Evolutionary conservation across 2,797 vertebrate genomes (phyloP).

Genomic region (Pristis pectinata): DNA sequence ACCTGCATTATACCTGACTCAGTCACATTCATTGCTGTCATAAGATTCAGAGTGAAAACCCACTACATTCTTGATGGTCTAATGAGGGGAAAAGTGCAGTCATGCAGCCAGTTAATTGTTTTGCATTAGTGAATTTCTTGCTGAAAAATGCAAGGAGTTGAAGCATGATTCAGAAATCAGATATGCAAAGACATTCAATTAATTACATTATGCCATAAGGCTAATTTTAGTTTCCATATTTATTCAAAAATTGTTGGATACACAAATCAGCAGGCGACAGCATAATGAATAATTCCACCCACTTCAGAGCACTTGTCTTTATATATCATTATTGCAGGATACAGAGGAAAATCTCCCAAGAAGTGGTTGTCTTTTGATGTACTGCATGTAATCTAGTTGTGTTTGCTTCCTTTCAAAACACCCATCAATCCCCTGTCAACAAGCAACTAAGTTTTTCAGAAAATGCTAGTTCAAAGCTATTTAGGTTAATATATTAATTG

Average conservation of each 20-base stretch:
- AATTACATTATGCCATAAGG: constrained; percentile 71
- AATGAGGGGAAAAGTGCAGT: constrained; percentile 35
- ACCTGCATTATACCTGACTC: neutral
- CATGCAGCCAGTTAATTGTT: constrained; percentile 10
- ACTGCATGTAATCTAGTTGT: constrained; percentile 57
- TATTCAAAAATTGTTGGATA: constrained; percentile 69
- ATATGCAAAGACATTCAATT: constrained; percentile 72
- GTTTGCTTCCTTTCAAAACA: constrained; percentile 66
- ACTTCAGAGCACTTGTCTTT: constrained; percentile 59
- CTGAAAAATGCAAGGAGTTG: constrained; percentile 27
- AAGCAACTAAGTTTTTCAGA: constrained; percentile 40
- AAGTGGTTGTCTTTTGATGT: constrained; percentile 70
- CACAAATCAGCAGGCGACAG: constrained; percentile 66
- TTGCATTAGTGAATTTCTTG: constrained; percentile 16
- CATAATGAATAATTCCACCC: constrained; percentile 78
- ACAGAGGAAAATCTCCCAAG: constrained; percentile 51
- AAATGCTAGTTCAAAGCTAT: constrained; percentile 49
- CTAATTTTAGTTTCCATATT: constrained; percentile 79
- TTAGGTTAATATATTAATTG: constrained; percentile 32
- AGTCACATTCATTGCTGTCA: neutral
- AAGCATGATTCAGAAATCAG: constrained; percentile 31
- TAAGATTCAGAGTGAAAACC: constrained; percentile 16
- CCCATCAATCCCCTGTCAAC: constrained; percentile 51
- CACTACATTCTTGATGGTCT: constrained; percentile 4
- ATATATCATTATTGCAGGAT: constrained; percentile 55